Conservation (phyloP, 2,888 invertebrate genomes). For the Reticulitermes lucifugus region DNA sequence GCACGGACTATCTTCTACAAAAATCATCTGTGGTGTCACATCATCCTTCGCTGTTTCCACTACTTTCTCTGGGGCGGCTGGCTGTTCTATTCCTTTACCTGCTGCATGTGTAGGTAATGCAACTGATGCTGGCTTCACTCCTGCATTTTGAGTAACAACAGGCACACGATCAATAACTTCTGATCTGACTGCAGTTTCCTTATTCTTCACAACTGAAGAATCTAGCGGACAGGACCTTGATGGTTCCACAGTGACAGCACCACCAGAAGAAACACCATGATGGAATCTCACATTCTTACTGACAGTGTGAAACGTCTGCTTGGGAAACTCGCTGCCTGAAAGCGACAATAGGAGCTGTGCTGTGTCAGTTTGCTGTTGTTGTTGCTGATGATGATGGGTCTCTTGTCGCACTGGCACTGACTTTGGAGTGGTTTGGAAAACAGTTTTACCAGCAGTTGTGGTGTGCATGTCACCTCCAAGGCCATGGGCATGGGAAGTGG, state of each 20-base stretch:
- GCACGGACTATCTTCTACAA: conserved; percentile 45
- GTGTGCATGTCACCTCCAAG: conserved; percentile 4
- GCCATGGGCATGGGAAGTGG: conserved; percentile 14
- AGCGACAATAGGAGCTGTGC: conserved; percentile 59
- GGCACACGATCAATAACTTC: conserved; percentile 45
- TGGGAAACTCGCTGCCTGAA: conserved; percentile 54
- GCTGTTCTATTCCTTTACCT: conserved; percentile 34
- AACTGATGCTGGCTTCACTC: conserved; percentile 25
- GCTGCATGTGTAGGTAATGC: conserved; percentile 30
- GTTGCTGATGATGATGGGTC: conserved; percentile 31
- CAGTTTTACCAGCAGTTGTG: conserved; percentile 23
- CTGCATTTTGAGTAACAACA: conserved; percentile 39
- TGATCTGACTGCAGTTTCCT: conserved; percentile 36
- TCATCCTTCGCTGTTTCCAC: conserved; percentile 34
- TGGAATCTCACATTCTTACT: conserved; percentile 50
- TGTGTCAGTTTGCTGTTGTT: conserved; percentile 56
- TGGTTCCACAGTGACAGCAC: conserved; percentile 38
- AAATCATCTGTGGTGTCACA: conserved; percentile 31
- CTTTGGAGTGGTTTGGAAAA: conserved; percentile 40
- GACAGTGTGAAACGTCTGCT: conserved; percentile 45
- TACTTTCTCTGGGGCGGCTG: conserved; percentile 21
- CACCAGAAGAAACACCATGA: conserved; percentile 43
- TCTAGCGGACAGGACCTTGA: conserved; percentile 32
- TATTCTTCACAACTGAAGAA: conserved; percentile 27
- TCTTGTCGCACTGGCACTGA: conserved; percentile 29